A percentile compares a stretch with the other conserved stretches of the same genome.
Evolutionary conservation across 2,113 vertebrate species (phyloP).

Genomic region (Pavo muticus): DNA sequence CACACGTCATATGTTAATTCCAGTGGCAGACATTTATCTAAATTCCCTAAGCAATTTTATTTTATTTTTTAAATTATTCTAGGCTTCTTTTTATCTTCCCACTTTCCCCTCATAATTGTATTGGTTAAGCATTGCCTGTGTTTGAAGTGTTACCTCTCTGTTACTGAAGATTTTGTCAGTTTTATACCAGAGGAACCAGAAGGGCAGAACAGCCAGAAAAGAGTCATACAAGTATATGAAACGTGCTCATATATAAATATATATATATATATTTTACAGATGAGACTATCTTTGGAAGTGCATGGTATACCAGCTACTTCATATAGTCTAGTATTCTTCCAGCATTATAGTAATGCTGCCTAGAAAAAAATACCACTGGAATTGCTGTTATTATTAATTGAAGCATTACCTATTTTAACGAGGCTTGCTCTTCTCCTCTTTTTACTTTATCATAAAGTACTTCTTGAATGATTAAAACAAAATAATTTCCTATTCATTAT

Average conservation of each 20-base stretch:
- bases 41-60: not conserved
- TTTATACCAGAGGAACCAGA: not conserved
- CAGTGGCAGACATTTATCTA: conserved; percentile 9
- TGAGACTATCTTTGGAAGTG: not conserved
- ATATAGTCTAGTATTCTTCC: not conserved
- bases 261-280: not conserved
- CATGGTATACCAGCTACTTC: not conserved
- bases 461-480: not conserved
- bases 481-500: not conserved
- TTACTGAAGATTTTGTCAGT: not conserved
- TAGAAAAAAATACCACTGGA: rapidly evolving
- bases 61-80: not conserved
- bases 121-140: not conserved
- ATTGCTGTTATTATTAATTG: not conserved
- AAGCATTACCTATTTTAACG: not conserved
- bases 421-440: not conserved
- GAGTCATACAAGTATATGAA: not conserved
- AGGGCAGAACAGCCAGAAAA: not conserved
- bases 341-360: not conserved
- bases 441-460: not conserved
- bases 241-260: not conserved
- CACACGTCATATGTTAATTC: not conserved
- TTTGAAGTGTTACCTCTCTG: not conserved
- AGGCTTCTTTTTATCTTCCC: conserved; percentile 9
- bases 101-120: not conserved